Evolutionary conservation across 2,888 invertebrate genomes (phyloP), one percentile per base, ranked within the genome.

Genomic region (Digitonthophagus gazella): DNA sequence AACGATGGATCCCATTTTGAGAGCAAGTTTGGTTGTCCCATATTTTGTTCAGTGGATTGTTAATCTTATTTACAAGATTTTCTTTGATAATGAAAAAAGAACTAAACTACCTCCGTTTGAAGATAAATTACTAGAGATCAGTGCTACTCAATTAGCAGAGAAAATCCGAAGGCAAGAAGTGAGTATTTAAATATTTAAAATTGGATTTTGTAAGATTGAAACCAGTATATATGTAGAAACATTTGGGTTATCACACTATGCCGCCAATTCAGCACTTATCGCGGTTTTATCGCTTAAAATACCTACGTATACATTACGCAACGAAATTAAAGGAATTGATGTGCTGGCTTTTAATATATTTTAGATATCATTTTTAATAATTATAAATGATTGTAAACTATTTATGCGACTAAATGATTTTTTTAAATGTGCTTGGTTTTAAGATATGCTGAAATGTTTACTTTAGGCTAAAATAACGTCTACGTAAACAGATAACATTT

Each of bases 81-180:
- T 68, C 16, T 58, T 28, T 15, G 54, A 65, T 15, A 68, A 20
- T 8, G 65, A 68, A 54, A 58, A 19, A 3, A 57, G 58, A 5
- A 58, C 18, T 54, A n/a, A 4, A 19, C 8, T 68, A 20, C 68
- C 68, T 2, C 58, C 15, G 14, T 57, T 56, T 14, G 54, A 16
- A 0, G 64, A 58, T 61, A 44, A 65, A 58, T 58, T 72, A 6
- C 64, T 74, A n/a, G 58, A 58, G 2, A 65, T 89, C 76, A 89
- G 91, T 70, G 93, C 92, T 57, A 88, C 87, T 11, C 85, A 86
- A 69, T 82, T 93, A 70, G 89, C 93, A 3, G 85, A 84, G 75
- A 89, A 89, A 85, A 93, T 94, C 77, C 87, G 93, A 78, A 88
- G 83, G 65, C 86, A 83, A 86, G 86, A 92, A 88, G 92, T 91